Percentiles rank a stretch among this genome's conserved stretches.
These are phyloP conservation scores for Eidolon dupreanum DNA, from an alignment of 2,797 vertebrate genomes.

Conservation along the genomic window DNA sequence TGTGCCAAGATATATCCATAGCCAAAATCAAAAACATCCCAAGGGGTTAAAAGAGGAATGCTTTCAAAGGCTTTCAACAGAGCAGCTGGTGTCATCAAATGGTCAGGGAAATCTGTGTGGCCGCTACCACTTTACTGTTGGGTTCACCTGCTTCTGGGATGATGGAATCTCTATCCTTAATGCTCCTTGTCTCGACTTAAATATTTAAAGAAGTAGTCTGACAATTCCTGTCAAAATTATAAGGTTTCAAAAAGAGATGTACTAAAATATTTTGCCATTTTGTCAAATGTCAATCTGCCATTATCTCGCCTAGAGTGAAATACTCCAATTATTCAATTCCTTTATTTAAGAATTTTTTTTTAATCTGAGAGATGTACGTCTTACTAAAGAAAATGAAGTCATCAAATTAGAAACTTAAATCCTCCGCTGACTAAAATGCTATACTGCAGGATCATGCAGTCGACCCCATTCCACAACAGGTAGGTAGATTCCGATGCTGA, in stretches of 20 bases:
- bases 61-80: background rate
- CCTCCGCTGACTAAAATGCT: background rate
- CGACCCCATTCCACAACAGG: background rate
- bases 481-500: background rate
- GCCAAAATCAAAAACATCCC: background rate
- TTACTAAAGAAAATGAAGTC: background rate
- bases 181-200: background rate
- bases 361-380: background rate
- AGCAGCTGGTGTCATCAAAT: constrained; percentile 12
- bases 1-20: background rate
- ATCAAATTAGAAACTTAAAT: background rate
- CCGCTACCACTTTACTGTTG: background rate
- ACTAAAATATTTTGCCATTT: background rate
- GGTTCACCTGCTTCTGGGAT: background rate
- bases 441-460: too few species aligned
- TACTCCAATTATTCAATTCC: fast-evolving
- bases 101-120: background rate
- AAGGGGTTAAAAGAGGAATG: background rate
- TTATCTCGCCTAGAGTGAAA: background rate
- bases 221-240: background rate
- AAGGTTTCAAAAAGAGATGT: background rate
- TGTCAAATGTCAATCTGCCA: background rate
- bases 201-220: background rate
- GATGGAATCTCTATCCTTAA: background rate
- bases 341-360: background rate